phyloP scores from a whole-genome alignment of 1,140 invertebrate genomes.

The Idris sp. region DNA sequence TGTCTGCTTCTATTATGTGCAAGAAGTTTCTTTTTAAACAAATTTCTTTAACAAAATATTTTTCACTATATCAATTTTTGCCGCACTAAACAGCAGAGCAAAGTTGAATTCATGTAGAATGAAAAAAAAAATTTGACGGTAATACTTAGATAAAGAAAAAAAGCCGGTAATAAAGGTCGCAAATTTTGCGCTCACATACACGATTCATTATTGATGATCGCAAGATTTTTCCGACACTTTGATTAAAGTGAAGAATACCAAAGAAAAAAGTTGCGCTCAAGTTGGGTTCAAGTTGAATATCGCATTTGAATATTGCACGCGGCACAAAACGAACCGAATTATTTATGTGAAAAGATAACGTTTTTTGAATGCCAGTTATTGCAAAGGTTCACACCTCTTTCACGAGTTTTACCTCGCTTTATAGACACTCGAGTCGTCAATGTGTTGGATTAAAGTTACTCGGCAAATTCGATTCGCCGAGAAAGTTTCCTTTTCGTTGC shows the following conservation, averaged over 20 bases:
- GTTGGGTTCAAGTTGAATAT: conserved; percentile 28
- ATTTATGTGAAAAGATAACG: conserved; percentile 49
- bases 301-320: conserved; percentile 41
- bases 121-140: conserved; percentile 11
- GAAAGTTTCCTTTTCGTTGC: conserved; percentile 47
- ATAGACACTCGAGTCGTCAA: conserved; percentile 20
- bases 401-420: conserved; percentile 31
- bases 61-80: too few relatives aligned
- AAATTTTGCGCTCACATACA: conserved; percentile 35
- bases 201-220: conserved; percentile 42
- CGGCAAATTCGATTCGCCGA: conserved; percentile 41
- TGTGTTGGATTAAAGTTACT: conserved; percentile 51
- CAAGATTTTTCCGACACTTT: conserved; percentile 21
- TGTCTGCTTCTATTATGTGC: too few relatives aligned
- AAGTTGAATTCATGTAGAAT: too few relatives aligned
- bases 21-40: too few relatives aligned
- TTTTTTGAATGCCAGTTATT: conserved; percentile 46
- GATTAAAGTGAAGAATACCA: conserved; percentile 7
- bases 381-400: conserved; percentile 38
- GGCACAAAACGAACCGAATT: conserved; percentile 23
- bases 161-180: conserved; percentile 11
- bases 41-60: too few relatives aligned
- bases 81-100: too few relatives aligned
- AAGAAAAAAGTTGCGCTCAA: conserved; percentile 24
- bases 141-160: conserved; percentile 13